Conservation (phyloP, 2,888 invertebrate genomes). For the Perithous albicinctus region DNA sequence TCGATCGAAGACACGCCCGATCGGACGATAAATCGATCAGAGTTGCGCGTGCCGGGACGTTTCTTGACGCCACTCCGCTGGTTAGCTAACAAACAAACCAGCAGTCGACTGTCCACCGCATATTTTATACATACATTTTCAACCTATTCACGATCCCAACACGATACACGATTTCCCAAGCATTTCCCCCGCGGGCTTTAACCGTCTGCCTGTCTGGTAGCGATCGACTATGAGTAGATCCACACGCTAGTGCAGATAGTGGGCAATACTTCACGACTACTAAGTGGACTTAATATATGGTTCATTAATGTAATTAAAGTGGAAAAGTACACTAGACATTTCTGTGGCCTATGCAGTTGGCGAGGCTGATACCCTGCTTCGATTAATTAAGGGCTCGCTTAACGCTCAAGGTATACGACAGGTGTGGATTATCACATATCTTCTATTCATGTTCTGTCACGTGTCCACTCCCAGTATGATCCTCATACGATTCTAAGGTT, state of each 20-base stretch:
- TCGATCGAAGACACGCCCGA: conserved; percentile 38
- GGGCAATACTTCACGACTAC: conserved; percentile 32
- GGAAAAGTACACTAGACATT: conserved; percentile 37
- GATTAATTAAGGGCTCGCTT: conserved; percentile 46
- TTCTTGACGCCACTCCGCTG: conserved; percentile 44
- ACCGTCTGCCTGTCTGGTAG: conserved; percentile 39
- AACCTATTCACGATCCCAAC: conserved; percentile 31
- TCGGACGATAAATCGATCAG: conserved; percentile 63
- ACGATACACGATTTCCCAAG: conserved; percentile 55
- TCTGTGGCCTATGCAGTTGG: conserved; percentile 8
- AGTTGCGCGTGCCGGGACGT: conserved; percentile 47
- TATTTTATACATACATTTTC: conserved; percentile 27
- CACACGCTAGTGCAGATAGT: conserved; percentile 26
- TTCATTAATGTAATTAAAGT: conserved; percentile 61
- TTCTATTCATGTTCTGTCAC: conserved; percentile 4
- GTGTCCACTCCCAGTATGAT: background rate
- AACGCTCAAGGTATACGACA: conserved; percentile 38
- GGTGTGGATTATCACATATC: conserved; percentile 49
- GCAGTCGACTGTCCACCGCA: conserved; percentile 21
- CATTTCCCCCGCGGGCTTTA: conserved; percentile 44
- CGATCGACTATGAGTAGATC: conserved; percentile 20
- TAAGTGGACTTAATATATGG: conserved; percentile 63
- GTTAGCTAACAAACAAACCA: conserved; percentile 22
- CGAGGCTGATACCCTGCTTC: conserved; percentile 51
- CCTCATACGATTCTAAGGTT: background rate